Evolutionary conservation across 2,797 vertebrate genomes (phyloP), one percentile per base, ranked within the genome.

Genomic region (Lacerta viridis): DNA sequence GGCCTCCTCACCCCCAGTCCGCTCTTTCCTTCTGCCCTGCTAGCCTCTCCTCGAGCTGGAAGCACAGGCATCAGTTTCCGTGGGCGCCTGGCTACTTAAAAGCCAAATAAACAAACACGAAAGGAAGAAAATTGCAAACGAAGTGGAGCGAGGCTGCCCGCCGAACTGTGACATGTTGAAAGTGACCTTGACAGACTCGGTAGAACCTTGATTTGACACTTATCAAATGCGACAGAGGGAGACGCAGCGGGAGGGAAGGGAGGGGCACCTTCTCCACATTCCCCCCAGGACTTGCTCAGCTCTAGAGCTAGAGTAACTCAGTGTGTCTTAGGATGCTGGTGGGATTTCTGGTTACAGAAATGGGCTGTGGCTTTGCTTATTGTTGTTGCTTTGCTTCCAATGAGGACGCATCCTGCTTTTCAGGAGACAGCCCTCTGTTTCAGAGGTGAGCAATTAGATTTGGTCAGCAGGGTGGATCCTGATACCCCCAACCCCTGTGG

Each of bases 121-220:
- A 83, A 36, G 59, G 61, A 69, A 71, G 41, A 81, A 84, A 87
- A 84, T 68, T 46, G 29, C 41, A 87, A 82, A 77, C 43, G 79
- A 39, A 86, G 4, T 1, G 1, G 41, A 89, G 79, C 83, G 68
- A 50, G 41, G 64, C 1, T 39, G 85, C 85, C 74, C 17, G 1
- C 15, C 36, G 77, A 72, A 29, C 74, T 39, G 69, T 39, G 41
- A 72, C 66, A 23, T 87, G 89, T 90, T 80, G 64, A 61, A n/a
- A 84, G 75, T 84, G 68, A 90, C 80, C 84, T 80, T 84, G 85
- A 74, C 75, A 80, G 76, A 81, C 17, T 11, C 18, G 7, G 80
- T 9, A 36, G 85, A 79, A 39, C 80, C 81, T 29, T 41, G n/a
- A 55, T 71, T 83, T 84, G 89, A 90, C 75, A 50, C 50, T 41